Evolutionary conservation across 2,113 vertebrate species (phyloP).

Genomic region (Caranx melampygus): DNA sequence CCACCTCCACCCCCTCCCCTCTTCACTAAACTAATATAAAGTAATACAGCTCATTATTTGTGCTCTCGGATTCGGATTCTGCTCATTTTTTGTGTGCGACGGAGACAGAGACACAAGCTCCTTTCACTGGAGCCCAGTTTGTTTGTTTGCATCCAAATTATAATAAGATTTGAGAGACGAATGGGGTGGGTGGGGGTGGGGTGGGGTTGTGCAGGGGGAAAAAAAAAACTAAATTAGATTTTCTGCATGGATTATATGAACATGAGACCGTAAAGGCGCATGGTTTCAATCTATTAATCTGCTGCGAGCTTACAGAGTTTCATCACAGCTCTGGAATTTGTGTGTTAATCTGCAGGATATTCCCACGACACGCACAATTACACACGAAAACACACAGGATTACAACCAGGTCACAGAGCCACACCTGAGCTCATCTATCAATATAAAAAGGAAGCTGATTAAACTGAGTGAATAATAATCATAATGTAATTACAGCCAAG

Average conservation of each 20-base stretch:
- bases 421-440: background rate
- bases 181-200: no score
- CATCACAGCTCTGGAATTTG: constrained; percentile 51
- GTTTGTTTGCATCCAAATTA: constrained; percentile 69
- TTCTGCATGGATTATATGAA: constrained; percentile 59
- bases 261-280: constrained; percentile 69
- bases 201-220: background rate
- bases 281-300: constrained; percentile 75
- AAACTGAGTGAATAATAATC: background rate
- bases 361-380: constrained; percentile 21
- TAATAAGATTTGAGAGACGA: constrained; percentile 75
- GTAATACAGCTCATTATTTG: constrained; percentile 53
- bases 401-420: background rate
- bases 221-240: constrained; percentile 70
- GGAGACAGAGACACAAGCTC: constrained; percentile 64
- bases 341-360: constrained; percentile 15
- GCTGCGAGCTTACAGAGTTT: constrained; percentile 46
- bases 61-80: constrained; percentile 46
- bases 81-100: constrained; percentile 21
- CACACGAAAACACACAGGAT: background rate
- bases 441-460: background rate
- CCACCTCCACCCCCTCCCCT: constrained; percentile 11
- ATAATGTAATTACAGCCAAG: background rate
- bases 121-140: constrained; percentile 61
- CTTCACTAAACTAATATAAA: constrained; percentile 58